Evolutionary conservation across 2,113 vertebrate species (phyloP).

Genomic region (Oenanthe melanoleuca): DNA sequence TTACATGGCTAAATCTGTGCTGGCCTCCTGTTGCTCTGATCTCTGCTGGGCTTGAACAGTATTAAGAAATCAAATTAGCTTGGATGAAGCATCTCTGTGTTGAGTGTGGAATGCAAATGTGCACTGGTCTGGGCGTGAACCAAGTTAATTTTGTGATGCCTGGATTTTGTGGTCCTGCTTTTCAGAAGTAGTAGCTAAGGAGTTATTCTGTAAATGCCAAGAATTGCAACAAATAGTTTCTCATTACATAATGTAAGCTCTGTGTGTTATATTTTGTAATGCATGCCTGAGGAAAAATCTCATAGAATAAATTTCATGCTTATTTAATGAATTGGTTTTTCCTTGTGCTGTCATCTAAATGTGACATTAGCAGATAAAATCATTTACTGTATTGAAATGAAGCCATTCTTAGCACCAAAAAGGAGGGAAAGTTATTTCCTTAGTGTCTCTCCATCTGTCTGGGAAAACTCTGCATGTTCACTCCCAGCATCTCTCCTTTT

Average conservation of each 20-base stretch:
- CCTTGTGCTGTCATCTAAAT: neutral
- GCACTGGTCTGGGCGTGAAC: neutral
- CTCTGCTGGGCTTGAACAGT: neutral
- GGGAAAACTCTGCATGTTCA: slow-evolving; percentile 8
- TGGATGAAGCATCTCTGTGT: neutral
- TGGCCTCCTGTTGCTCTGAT: neutral
- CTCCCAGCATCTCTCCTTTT: slow-evolving; percentile 35
- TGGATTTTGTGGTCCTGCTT: slow-evolving; percentile 5
- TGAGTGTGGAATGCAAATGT: neutral
- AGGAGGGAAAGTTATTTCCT: neutral
- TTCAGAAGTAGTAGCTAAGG: neutral
- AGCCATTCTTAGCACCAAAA: neutral
- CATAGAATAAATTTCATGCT: slow-evolving; percentile 28
- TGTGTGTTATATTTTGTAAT: slow-evolving; percentile 19
- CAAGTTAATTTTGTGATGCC: neutral
- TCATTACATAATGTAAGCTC: slow-evolving; percentile 4
- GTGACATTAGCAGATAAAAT: slow-evolving; percentile 1
- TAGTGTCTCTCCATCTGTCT: neutral
- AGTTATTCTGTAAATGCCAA: neutral
- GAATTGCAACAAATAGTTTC: slow-evolving; percentile 27
- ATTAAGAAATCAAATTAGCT: neutral
- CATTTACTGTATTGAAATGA: neutral
- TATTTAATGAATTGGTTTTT: neutral
- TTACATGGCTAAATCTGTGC: neutral
- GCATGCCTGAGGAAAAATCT: slow-evolving; percentile 19